Evolutionary conservation across 1,140 invertebrate genomes (phyloP).

Genomic region (Drosophila rhopaloa): DNA sequence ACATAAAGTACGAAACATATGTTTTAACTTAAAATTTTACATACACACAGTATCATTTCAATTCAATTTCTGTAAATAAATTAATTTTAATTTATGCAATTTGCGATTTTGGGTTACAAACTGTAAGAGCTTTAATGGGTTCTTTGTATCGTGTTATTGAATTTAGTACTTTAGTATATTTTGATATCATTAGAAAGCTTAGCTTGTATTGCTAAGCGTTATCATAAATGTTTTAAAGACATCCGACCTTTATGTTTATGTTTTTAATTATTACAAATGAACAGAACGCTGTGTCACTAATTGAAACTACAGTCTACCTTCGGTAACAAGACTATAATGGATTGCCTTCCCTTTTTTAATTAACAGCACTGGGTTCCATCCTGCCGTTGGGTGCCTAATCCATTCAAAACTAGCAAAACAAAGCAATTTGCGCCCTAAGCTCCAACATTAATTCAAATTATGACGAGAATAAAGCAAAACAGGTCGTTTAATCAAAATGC

Average conservation of each 20-base stretch:
- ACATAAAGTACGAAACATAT: too few species aligned
- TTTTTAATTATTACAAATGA: constrained; percentile 18
- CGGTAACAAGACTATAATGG: neutral
- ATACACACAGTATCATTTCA: too few species aligned
- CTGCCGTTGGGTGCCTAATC: constrained; percentile 20
- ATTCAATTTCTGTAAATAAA: too few species aligned
- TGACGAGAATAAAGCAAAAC: constrained; percentile 39
- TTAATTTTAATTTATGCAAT: too few species aligned
- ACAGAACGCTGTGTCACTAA: neutral
- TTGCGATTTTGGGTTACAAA: too few species aligned
- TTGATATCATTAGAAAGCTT: too few species aligned
- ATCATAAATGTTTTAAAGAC: too few species aligned
- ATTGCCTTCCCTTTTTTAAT: constrained; percentile 13
- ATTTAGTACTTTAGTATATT: too few species aligned
- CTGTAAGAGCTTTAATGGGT: too few species aligned
- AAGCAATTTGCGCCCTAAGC: constrained; percentile 41
- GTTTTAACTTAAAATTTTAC: too few species aligned
- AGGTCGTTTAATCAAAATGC: constrained; percentile 47
- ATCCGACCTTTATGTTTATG: neutral
- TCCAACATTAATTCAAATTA: constrained; percentile 47
- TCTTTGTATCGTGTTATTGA: too few species aligned
- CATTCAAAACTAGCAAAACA: constrained; percentile 44
- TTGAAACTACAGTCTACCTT: neutral
- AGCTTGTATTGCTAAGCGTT: too few species aligned
- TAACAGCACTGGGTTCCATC: neutral